A percentile compares a stretch with the other conserved stretches of the same genome.
Conservation (phyloP, 2,888 invertebrate species). For the Crepidodera aurea region DNA sequence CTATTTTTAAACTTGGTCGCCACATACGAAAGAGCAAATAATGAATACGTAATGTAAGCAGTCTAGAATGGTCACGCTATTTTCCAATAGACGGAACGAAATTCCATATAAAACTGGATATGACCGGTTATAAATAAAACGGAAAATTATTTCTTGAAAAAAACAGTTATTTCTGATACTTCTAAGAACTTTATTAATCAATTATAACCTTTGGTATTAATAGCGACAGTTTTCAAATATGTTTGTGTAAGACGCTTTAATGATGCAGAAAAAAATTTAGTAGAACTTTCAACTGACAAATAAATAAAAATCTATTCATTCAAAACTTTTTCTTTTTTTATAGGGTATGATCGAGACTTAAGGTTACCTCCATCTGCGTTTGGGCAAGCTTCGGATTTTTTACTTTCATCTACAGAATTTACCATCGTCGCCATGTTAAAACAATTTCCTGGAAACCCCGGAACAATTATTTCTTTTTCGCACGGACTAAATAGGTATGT, state of each 20-base stretch:
- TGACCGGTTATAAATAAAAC: neutral
- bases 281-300: no score
- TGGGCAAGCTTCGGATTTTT: conserved; percentile 72
- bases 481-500: conserved; percentile 80
- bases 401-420: conserved; percentile 79
- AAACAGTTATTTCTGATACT: neutral
- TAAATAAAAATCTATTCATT: no score
- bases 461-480: conserved; percentile 83
- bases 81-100: neutral
- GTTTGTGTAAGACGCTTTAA: no score
- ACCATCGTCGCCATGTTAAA: conserved; percentile 79
- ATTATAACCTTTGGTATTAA: neutral
- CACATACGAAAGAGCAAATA: neutral
- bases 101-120: no score
- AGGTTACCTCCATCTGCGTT: conserved; percentile 75
- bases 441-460: conserved; percentile 83
- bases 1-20: neutral
- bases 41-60: neutral
- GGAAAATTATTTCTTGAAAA: neutral
- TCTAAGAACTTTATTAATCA: neutral
- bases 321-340: conserved; percentile 39
- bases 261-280: no score
- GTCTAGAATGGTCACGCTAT: neutral
- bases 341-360: conserved; percentile 78
- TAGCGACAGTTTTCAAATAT: neutral